A percentile compares a stretch with the other conserved stretches of the same genome.
These are phyloP conservation scores for Mallotus villosus DNA, from an alignment of 2,797 vertebrate genomes.

Conservation along the genomic window DNA sequence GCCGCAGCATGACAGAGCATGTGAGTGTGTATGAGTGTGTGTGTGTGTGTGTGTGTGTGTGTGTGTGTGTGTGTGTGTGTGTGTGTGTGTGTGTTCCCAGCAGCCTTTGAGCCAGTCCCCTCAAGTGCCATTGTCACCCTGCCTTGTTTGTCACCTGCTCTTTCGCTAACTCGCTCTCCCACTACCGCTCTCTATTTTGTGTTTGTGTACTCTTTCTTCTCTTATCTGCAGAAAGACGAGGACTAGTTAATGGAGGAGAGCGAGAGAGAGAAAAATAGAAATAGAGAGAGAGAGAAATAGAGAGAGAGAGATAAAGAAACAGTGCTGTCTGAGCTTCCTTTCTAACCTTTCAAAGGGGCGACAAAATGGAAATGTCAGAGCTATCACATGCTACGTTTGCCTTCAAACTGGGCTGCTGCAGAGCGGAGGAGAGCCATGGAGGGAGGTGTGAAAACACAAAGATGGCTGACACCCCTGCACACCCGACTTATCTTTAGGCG, in stretches of 20 bases:
- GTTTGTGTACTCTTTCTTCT: constrained; percentile 8
- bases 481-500: neutral
- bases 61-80: neutral
- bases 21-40: neutral
- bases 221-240: constrained; percentile 10
- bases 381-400: constrained; percentile 2
- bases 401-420: constrained; percentile 6
- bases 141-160: neutral
- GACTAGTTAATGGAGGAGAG: too few species aligned
- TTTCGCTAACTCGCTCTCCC: neutral
- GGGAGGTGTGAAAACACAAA: neutral
- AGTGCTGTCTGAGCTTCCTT: neutral
- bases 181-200: neutral
- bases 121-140: neutral
- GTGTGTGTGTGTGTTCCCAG: neutral
- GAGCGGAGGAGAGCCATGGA: neutral
- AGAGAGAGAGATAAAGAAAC: neutral
- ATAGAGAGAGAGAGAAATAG: too few species aligned
- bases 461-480: neutral
- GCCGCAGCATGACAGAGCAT: neutral
- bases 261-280: too few species aligned
- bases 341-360: neutral
- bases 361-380: constrained; percentile 3
- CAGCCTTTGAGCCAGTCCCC: neutral
- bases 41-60: neutral